Percentiles rank a stretch among this genome's conserved stretches.
Conservation (phyloP, 2,797 vertebrate genomes). For the Acrocephalus scirpaceus region DNA sequence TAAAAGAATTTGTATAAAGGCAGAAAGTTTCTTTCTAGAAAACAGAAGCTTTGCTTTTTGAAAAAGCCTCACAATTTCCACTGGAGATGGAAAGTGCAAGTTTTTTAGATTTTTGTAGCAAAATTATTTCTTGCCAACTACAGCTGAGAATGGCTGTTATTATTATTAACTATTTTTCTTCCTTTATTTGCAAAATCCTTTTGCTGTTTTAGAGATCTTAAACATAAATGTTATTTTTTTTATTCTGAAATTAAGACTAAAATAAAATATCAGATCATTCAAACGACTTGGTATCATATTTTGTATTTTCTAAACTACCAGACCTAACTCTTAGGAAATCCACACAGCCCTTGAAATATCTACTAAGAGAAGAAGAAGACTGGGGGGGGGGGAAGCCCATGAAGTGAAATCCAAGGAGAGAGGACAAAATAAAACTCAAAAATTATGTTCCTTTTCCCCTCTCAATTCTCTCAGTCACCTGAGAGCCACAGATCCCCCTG, state of each 20-base stretch:
- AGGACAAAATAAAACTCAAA: background rate
- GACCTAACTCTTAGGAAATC: background rate
- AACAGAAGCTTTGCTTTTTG: background rate
- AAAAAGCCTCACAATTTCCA: background rate
- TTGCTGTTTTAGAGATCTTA: background rate
- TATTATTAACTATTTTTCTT: background rate
- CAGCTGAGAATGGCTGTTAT: background rate
- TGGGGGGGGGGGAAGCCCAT: accelerated
- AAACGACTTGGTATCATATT: background rate
- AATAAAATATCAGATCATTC: background rate
- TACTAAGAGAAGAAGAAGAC: background rate
- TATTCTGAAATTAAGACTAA: background rate
- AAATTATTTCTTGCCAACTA: background rate
- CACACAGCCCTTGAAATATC: background rate
- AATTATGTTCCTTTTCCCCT: background rate
- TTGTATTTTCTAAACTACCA: background rate
- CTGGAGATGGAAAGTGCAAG: background rate
- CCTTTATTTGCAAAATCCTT: background rate
- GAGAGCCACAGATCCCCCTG: background rate
- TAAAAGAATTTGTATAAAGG: background rate
- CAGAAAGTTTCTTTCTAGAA: background rate
- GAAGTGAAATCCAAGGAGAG: background rate
- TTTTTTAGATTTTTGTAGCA: background rate
- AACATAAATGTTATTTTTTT: background rate
- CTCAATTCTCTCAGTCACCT: background rate